Percentiles rank a stretch among this genome's conserved stretches.
Evolutionary conservation across 1,140 invertebrate genomes (phyloP).

Genomic region (Nomia melanderi): DNA sequence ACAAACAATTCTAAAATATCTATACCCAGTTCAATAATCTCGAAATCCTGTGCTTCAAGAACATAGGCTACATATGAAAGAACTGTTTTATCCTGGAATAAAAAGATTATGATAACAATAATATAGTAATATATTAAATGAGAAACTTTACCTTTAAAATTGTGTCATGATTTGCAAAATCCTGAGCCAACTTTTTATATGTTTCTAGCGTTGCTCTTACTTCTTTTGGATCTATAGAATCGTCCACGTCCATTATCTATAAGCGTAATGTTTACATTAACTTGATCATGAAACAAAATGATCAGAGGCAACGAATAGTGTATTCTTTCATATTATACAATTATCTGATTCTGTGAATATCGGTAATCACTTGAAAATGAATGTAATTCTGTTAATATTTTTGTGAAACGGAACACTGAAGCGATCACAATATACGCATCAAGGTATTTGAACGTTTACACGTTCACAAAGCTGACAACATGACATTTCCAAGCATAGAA

Average conservation of each 20-base stretch:
- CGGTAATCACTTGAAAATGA: neutral
- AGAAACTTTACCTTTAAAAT: conserved; percentile 76
- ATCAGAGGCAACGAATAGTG: neutral
- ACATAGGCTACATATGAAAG: conserved; percentile 78
- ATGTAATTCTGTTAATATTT: neutral
- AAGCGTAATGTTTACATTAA: conserved; percentile 68
- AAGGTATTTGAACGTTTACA: neutral
- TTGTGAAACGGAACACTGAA: conserved; percentile 15
- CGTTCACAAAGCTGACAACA: neutral
- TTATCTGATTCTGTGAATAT: neutral
- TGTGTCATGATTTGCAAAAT: conserved; percentile 78
- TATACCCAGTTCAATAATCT: conserved; percentile 74
- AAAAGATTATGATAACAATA: conserved; percentile 12
- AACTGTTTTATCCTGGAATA: conserved; percentile 78
- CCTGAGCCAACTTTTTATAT: conserved; percentile 76
- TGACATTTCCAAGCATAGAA: conserved; percentile 14
- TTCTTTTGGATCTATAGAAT: conserved; percentile 73
- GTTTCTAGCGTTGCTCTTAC: conserved; percentile 75
- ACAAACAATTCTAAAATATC: conserved; percentile 77
- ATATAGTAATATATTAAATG: neutral
- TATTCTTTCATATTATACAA: neutral
- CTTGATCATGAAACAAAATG: neutral
- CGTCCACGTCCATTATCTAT: conserved; percentile 72
- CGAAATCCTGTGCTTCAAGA: conserved; percentile 75
- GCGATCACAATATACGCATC: neutral